phyloP scores from a whole-genome alignment of 2,797 vertebrate species.

The Pristis pectinata region DNA sequence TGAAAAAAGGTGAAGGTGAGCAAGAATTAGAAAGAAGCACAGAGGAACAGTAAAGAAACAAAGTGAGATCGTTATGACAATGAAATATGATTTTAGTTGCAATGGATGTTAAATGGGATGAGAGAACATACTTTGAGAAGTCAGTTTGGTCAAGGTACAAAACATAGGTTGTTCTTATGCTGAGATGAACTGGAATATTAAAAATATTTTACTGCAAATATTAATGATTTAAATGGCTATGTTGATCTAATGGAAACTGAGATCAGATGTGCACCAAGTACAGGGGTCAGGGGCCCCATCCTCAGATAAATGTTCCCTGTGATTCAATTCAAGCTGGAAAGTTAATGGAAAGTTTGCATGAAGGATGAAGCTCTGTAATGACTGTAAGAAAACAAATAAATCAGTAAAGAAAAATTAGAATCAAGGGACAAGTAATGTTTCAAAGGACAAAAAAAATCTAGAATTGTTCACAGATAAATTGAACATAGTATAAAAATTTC shows the following conservation, averaged over 20 bases:
- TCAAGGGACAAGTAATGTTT: background rate
- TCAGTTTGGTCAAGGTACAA: background rate
- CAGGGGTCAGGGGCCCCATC: background rate
- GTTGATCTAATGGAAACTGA: background rate
- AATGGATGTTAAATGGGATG: background rate
- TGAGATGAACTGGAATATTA: background rate
- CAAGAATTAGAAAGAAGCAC: background rate
- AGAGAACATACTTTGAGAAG: background rate
- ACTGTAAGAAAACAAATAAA: background rate
- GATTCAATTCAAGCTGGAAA: too few species aligned
- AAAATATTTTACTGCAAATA: background rate
- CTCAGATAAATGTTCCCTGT: background rate
- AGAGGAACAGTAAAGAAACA: background rate
- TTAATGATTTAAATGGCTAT: background rate
- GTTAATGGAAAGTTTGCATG: background rate
- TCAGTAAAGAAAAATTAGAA: background rate
- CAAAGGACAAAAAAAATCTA: background rate
- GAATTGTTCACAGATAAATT: background rate
- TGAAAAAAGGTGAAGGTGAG: background rate
- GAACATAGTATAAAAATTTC: background rate
- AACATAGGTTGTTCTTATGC: background rate
- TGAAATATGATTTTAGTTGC: background rate
- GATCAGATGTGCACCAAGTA: background rate
- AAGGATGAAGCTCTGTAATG: background rate
- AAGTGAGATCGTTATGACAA: background rate